Evolutionary conservation across 2,888 invertebrate species (phyloP).

Genomic region (Falcaria lacertinaria): DNA sequence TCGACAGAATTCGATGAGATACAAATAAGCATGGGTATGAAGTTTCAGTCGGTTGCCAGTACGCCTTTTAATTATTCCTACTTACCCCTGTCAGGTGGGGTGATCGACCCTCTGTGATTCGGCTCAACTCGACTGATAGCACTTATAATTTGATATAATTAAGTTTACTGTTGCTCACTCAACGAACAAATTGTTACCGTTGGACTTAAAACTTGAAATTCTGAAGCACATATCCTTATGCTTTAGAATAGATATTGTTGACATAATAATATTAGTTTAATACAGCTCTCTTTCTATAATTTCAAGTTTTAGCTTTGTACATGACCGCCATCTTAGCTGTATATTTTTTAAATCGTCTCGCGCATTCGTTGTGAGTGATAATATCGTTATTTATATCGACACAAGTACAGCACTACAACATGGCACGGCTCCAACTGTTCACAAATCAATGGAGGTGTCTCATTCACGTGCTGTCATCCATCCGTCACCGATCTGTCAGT

Average conservation of each 20-base stretch:
- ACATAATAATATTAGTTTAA: too few relatives aligned
- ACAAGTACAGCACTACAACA: conserved; percentile 11
- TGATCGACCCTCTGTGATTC: conserved; percentile 41
- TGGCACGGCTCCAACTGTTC: conserved; percentile 27
- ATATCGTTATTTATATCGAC: conserved; percentile 10
- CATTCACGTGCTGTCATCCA: conserved; percentile 33
- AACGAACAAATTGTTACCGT: neutral
- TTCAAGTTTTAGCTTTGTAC: too few relatives aligned
- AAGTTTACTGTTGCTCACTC: conserved; percentile 19
- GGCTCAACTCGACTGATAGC: conserved; percentile 38
- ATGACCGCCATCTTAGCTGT: too few relatives aligned
- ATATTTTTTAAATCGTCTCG: too few relatives aligned
- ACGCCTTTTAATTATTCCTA: conserved; percentile 77
- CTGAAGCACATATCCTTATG: too few relatives aligned
- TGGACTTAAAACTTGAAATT: too few relatives aligned
- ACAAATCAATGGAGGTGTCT: conserved; percentile 20
- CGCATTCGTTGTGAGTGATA: neutral
- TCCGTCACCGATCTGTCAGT: conserved; percentile 17
- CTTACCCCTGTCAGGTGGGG: conserved; percentile 55
- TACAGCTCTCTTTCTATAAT: too few relatives aligned
- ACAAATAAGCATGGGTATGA: conserved; percentile 76
- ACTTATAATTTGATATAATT: conserved; percentile 43
- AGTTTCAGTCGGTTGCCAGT: conserved; percentile 68
- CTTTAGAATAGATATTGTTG: too few relatives aligned
- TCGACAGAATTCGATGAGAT: conserved; percentile 62